Evolutionary conservation across 2,888 invertebrate genomes (phyloP).

Genomic region (Pollenia amentaria): DNA sequence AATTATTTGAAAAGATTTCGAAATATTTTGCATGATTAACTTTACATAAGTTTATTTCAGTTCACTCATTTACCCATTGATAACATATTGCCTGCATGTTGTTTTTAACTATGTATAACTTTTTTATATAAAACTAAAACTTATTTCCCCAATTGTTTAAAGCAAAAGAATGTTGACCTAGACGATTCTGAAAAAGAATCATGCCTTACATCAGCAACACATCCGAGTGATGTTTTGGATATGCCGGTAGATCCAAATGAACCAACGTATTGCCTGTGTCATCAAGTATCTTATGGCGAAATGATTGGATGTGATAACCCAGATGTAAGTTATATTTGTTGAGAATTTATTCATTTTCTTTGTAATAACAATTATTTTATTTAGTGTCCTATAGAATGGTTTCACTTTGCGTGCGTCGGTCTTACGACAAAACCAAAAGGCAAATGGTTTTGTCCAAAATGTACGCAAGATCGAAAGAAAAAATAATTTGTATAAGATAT

Average conservation of each 20-base stretch:
- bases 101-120: background rate
- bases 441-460: constrained; percentile 97
- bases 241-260: constrained; percentile 99
- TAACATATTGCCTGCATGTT: constrained; percentile 37
- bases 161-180: constrained; percentile 82
- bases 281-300: constrained; percentile 97
- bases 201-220: constrained; percentile 86
- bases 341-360: background rate
- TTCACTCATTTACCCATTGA: constrained; percentile 72
- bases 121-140: constrained; percentile 23
- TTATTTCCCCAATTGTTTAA: constrained; percentile 13
- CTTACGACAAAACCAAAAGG: constrained; percentile 95
- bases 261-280: constrained; percentile 98
- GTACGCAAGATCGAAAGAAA: constrained; percentile 92
- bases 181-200: constrained; percentile 86
- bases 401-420: constrained; percentile 96
- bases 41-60: constrained; percentile 68
- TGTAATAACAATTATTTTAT: constrained; percentile 48
- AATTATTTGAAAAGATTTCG: background rate
- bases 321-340: constrained; percentile 84
- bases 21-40: constrained; percentile 13
- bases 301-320: constrained; percentile 98
- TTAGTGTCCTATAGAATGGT: constrained; percentile 94
- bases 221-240: constrained; percentile 95
- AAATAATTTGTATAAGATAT: constrained; percentile 86